These are phyloP conservation scores for Atherinosoma microstoma DNA, from an alignment of 2,797 vertebrate genomes.

Conservation along the genomic window DNA sequence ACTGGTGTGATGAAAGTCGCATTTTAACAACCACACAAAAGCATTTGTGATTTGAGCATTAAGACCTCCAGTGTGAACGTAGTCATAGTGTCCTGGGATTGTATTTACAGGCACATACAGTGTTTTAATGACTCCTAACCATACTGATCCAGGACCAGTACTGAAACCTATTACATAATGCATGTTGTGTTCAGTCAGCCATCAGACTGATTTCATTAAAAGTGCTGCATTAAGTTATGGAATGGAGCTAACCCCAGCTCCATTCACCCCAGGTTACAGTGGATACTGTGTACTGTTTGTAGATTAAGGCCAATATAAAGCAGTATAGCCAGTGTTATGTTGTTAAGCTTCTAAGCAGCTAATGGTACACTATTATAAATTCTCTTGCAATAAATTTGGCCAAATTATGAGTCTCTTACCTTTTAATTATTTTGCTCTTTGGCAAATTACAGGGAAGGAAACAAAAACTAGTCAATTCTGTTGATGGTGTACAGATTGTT, in stretches of 20 bases:
- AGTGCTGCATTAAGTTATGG: conserved; percentile 56
- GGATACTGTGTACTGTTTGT: conserved; percentile 1
- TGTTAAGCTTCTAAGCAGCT: conserved; percentile 4
- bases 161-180: conserved; percentile 11
- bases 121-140: conserved; percentile 4
- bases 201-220: conserved; percentile 58
- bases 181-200: conserved; percentile 28
- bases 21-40: too few species aligned
- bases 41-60: too few species aligned
- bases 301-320: background rate
- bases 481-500: conserved; percentile 7
- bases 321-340: background rate
- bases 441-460: background rate
- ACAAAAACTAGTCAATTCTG: background rate
- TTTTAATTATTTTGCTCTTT: background rate
- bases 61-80: too few species aligned
- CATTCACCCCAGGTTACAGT: background rate
- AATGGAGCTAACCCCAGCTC: background rate
- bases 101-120: background rate
- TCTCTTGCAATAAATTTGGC: background rate
- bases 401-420: background rate
- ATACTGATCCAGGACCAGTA: conserved; percentile 12
- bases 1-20: too few species aligned
- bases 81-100: background rate
- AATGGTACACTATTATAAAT: conserved; percentile 2